phyloP scores from a whole-genome alignment of 2,888 invertebrate genomes.

The Microctonus brassicae region DNA sequence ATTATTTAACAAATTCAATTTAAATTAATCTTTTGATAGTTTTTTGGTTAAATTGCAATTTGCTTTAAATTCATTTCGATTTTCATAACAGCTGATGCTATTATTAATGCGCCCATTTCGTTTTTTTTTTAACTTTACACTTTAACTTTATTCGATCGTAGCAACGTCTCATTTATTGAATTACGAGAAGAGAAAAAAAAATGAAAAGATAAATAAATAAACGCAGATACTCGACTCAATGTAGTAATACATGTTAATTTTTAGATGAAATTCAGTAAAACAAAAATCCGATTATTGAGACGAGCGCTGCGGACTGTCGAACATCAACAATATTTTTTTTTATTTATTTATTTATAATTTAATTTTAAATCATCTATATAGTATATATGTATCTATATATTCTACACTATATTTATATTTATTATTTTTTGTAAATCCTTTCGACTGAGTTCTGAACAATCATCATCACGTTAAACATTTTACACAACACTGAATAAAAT shows the following conservation, averaged over 20 bases:
- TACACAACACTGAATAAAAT: conserved; percentile 34
- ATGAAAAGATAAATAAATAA: conserved; percentile 26
- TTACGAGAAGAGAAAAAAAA: not conserved
- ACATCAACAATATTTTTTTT: conserved; percentile 20
- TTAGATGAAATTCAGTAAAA: not conserved
- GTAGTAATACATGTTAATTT: conserved; percentile 26
- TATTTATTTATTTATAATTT: conserved; percentile 25
- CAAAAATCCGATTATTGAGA: not conserved
- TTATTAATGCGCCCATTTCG: not conserved
- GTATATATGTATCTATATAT: not conserved
- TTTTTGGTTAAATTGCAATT: not conserved
- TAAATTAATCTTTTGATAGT: not conserved
- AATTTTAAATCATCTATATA: conserved; percentile 28
- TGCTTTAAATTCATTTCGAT: not conserved
- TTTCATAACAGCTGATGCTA: not conserved
- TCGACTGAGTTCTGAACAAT: conserved; percentile 64
- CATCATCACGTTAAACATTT: not conserved
- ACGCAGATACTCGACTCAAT: conserved; percentile 47
- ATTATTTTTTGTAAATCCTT: conserved; percentile 50
- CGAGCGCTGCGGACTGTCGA: conserved; percentile 14
- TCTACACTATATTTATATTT: conserved; percentile 23
- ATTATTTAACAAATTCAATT: not conserved
- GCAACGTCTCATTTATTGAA: conserved; percentile 11
- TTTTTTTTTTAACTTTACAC: not conserved
- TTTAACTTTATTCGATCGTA: conserved; percentile 6